Evolutionary conservation across 2,113 vertebrate genomes (phyloP), one percentile per base, ranked within the genome.

Genomic region (Hippocampus mohnikei): DNA sequence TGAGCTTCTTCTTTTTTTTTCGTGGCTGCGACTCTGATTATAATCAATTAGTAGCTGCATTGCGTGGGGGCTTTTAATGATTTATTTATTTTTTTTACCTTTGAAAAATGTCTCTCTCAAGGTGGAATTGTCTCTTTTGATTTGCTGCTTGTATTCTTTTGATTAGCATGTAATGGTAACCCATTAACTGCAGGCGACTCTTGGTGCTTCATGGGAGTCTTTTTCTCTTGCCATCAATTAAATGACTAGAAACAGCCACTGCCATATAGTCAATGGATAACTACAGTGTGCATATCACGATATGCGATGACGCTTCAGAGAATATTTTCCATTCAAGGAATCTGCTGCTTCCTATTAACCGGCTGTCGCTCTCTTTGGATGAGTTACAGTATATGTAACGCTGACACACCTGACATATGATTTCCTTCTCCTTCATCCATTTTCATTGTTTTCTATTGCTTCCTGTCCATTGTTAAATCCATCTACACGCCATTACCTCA

Each of bases 131-230:
- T 71, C 75, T 72, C 12, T 65, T 71, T 8, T 72, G 66, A 76
- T 84, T 80, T 23, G 70, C 59, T 81, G 67, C 78, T 78, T 77
- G 66, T 80, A 66, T 65, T 42, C 61, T 69, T 66, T 53, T 76
- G 76, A 89, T 85, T 79, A 75, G 86, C 87, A 90, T 88, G 85
- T 75, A 61, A 71, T 61, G 63, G 61, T 76, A 84, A 82, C 66
- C 78, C 58, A 81, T 88, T 90, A 66, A 44, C 15, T 76, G 71
- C 44, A 58, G 81, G 11, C 85, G 73, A 78, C 74, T 80, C 64
- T 33, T 59, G 71, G 21, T 62, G 53, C 69, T 66, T 40, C 69
- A 73, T 15, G 21, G 64, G 68, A 42, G 44, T 5, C 15, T 50
- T 80, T 67, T 71, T 56, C 29, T 41, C 37, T 69, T 58, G 71